Evolutionary conservation across 2,888 invertebrate genomes (phyloP).

Genomic region (Meteorus colon): DNA sequence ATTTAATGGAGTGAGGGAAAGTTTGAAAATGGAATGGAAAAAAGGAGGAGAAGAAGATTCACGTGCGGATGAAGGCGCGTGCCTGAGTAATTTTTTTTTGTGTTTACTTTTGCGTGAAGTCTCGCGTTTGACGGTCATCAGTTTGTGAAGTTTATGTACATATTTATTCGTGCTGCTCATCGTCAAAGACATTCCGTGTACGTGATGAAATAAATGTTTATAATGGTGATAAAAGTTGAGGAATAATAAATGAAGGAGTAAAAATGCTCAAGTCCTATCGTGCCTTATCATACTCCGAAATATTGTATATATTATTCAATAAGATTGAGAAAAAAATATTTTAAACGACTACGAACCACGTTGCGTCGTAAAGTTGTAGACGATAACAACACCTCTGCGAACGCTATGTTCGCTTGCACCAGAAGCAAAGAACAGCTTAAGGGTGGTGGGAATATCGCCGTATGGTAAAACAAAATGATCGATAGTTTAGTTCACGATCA

Average conservation of each 20-base stretch:
- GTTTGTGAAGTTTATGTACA: not conserved
- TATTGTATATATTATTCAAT: conserved; percentile 41
- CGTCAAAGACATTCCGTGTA: not conserved
- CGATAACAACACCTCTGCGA: conserved; percentile 41
- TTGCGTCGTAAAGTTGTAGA: conserved; percentile 40
- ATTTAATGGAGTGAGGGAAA: not conserved
- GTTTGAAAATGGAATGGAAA: conserved; percentile 27
- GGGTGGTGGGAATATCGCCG: conserved; percentile 17
- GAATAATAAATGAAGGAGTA: not conserved
- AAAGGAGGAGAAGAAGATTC: not conserved
- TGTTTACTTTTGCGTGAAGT: conserved; percentile 12
- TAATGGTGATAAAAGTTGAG: not conserved
- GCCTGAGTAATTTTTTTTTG: conserved; percentile 18
- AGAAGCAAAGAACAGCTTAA: not conserved
- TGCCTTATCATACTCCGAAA: conserved; percentile 39
- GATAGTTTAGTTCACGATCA: conserved; percentile 7
- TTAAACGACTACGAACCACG: conserved; percentile 34
- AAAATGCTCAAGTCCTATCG: not conserved
- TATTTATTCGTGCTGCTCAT: not conserved
- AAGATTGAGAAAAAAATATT: conserved; percentile 24
- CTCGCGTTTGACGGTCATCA: not conserved
- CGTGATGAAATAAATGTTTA: conserved; percentile 9
- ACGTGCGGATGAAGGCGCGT: not conserved
- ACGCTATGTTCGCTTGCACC: conserved; percentile 35
- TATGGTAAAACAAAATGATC: conserved; percentile 17